Base-by-base conservation (phyloP, 2,797 vertebrate genomes). In the Knipowitschia caucasica region DNA sequence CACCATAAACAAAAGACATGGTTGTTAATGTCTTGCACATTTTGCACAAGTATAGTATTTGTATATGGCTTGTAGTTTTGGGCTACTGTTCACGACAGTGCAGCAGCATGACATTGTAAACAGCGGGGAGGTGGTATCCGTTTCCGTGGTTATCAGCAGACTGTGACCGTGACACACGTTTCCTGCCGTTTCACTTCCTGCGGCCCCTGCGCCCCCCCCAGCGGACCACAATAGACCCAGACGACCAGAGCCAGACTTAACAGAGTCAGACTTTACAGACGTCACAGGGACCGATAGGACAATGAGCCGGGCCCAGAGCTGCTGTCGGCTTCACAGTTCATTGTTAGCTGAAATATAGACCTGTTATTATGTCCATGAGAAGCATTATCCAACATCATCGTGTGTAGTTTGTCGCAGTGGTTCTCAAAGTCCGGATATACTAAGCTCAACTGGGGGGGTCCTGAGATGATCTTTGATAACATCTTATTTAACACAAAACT, bases 141-240 rank as follows among this genome's bases (percentile, higher is more conserved):
- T 67, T 73, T 85, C 77, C 62, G 54, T 53, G 44, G 56, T 63
- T 58, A 38, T 67, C 68, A 57, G 71, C 65, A 72, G 74, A 77
- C 71, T 77, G 64, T 77, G 84, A 83, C 83, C 78, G 20, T 86
- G 83, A 84, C 81, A 75, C 68, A 47, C 14, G 75, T 53, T 86
- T 89, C 86, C 87, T 83, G 82, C 77, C 78, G 75, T 66, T 76
- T 60, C 62, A 67, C 71, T 83, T 83, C 78, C 75, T 17, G 49
- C 53, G 34, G 33, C 40, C 56, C 62, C n/a, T 57, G 59, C 33
- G 68, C 70, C 62, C 51, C 29, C n/a, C 51, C 62, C 40, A 38
- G 52, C 67, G 65, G 72, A 86, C 47, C 38, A 86, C 84, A 85
- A 85, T 80, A 77, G 75, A n/a, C 61, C 59, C 36, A 7, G 25